Conservation (phyloP, 92 coral and sea anemone genomes). For the Ricordea florida region DNA sequence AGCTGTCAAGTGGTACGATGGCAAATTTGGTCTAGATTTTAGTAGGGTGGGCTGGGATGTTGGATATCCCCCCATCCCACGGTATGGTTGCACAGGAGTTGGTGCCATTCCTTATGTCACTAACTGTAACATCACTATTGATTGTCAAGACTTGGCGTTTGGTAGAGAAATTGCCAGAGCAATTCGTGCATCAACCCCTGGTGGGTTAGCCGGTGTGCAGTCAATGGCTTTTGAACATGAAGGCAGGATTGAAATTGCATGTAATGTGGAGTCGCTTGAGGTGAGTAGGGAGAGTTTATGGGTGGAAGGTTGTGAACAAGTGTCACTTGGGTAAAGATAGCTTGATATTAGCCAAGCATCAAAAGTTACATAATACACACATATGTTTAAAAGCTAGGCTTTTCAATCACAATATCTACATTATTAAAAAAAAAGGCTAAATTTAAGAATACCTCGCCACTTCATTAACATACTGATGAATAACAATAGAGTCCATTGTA, state of each 20-base stretch:
- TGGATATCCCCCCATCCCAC: slow-evolving; percentile 78
- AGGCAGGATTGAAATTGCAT: slow-evolving; percentile 93
- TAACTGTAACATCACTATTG: slow-evolving; percentile 86
- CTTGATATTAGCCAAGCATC: neutral
- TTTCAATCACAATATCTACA: too few relatives aligned
- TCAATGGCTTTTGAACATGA: slow-evolving; percentile 94
- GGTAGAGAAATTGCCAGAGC: slow-evolving; percentile 80
- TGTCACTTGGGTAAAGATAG: neutral
- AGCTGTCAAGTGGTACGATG: slow-evolving; percentile 86
- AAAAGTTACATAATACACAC: too few relatives aligned
- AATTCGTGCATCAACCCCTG: slow-evolving; percentile 83
- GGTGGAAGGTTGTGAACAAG: neutral
- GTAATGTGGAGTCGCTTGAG: slow-evolving; percentile 90
- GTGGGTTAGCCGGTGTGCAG: slow-evolving; percentile 94
- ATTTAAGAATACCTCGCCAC: too few relatives aligned
- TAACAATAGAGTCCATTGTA: too few relatives aligned
- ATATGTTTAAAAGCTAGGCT: too few relatives aligned
- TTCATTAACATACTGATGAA: too few relatives aligned
- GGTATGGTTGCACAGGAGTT: slow-evolving; percentile 93
- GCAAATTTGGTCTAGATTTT: slow-evolving; percentile 74
- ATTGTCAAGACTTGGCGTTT: slow-evolving; percentile 71
- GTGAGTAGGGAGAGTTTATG: slow-evolving; percentile 10
- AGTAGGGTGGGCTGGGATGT: slow-evolving; percentile 78
- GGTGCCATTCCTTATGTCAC: slow-evolving; percentile 96
- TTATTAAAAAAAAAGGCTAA: too few relatives aligned